These are phyloP conservation scores for Holcopasites calliopsidis DNA, from an alignment of 1,140 invertebrate species.

Conservation along the genomic window DNA sequence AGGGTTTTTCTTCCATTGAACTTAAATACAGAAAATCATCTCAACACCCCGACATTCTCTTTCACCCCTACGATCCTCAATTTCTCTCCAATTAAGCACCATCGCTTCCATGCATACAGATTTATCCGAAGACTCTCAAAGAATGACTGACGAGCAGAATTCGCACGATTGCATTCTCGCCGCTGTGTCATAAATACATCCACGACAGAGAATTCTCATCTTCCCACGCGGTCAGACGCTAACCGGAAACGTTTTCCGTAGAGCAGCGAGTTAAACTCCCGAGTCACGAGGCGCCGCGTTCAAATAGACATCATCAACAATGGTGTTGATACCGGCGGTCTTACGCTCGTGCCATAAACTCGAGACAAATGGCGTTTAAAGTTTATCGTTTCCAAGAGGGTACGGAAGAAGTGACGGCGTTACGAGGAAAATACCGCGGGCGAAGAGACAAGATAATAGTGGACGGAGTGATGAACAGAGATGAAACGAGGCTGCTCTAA, in stretches of 20 bases:
- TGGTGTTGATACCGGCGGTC: slow-evolving; percentile 59
- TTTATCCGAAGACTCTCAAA: too few relatives aligned
- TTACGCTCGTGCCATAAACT: slow-evolving; percentile 63
- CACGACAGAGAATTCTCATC: neutral
- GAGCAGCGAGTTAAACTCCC: slow-evolving; percentile 27
- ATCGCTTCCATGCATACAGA: neutral
- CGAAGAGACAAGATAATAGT: slow-evolving; percentile 31
- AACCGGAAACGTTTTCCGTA: slow-evolving; percentile 20
- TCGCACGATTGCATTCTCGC: neutral
- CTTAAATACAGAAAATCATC: neutral
- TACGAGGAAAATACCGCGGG: slow-evolving; percentile 24
- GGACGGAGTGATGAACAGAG: slow-evolving; percentile 31
- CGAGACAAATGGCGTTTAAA: slow-evolving; percentile 65
- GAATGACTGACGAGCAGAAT: neutral
- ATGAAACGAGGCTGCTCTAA: slow-evolving; percentile 29
- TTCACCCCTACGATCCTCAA: neutral
- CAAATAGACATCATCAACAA: slow-evolving; percentile 62
- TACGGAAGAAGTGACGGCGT: slow-evolving; percentile 9
- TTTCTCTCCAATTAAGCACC: neutral
- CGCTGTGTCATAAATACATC: slow-evolving; percentile 25
- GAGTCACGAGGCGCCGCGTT: slow-evolving; percentile 23
- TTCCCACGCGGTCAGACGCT: neutral
- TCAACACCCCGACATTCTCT: neutral
- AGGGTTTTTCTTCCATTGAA: too few relatives aligned
- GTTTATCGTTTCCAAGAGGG: slow-evolving; percentile 38